Evolutionary conservation across 2,888 invertebrate species (phyloP), one percentile per base, ranked within the genome.

Genomic region (Keiferia lycopersicella): DNA sequence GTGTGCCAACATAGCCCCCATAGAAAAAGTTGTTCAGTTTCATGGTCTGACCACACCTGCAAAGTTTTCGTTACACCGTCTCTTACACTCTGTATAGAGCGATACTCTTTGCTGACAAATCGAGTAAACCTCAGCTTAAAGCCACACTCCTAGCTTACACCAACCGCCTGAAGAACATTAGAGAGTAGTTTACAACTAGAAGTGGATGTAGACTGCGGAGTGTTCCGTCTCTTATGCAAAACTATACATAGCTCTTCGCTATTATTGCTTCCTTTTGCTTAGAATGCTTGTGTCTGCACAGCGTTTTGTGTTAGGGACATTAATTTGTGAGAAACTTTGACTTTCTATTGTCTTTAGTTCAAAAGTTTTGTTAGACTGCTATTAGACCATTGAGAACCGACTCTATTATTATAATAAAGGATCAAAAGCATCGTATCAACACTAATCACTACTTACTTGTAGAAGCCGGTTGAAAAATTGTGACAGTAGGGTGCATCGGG

Each of bases 191-290:
- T 59, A 59, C 58, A 59, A 59, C 58, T 39, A 39, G 39, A 20
- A 59, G 38, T 59, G 58, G 39, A 59, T 59, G 58, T 59, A 59
- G 34, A 59, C 39, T 0, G 18, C 41, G 30, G 14, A 4, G 11
- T 22, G 58, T 16, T 39, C 58, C 57, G 57, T 53, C 51, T 53
- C 7, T 57, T 57, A 57, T 59, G 58, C 58, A 59, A 59, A n/a
- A 59, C 41, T 12, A 38, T 59, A 59, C 57, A 59, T 59, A 59
- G 18, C 58, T 59, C 58, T 39, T 39, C 18, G 18, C 58, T 39
- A 41, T 20, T 39, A 59, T 39, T 39, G 20, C 58, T 38, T 59
- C 58, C 58, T 39, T 38, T 39, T 45, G 51, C 22, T 53, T 26
- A 53, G 22, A 20, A 12, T 22, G 20, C 11, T 53, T 18, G 16